A percentile compares a stretch with the other conserved stretches of the same genome.
Evolutionary conservation across 1,140 invertebrate genomes (phyloP).

Genomic region (Drosophila pachea): DNA sequence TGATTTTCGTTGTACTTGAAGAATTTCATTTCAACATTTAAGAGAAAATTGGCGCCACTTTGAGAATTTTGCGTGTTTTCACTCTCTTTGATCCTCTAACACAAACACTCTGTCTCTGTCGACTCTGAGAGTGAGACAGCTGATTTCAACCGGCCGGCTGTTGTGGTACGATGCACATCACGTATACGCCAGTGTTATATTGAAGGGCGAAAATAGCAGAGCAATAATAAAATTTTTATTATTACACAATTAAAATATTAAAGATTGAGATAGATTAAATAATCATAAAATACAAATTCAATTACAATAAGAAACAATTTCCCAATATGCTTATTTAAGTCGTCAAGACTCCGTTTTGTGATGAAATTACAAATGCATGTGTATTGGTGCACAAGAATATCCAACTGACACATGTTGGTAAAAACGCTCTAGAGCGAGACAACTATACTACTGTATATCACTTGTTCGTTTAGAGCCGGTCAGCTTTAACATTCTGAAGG

Average conservation of each 20-base stretch:
- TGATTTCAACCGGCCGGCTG: conserved; percentile 25
- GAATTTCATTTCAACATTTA: too few species aligned
- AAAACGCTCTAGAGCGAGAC: conserved; percentile 47
- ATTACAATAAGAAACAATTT: too few species aligned
- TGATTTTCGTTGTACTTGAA: neutral
- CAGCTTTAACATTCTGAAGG: conserved; percentile 3
- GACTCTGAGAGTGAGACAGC: conserved; percentile 21
- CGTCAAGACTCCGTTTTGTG: conserved; percentile 47
- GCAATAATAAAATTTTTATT: too few species aligned
- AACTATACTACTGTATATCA: conserved; percentile 4
- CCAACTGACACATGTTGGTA: conserved; percentile 32
- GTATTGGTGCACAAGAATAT: conserved; percentile 58
- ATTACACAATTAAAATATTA: neutral
- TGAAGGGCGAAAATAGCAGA: too few species aligned
- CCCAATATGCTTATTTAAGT: neutral
- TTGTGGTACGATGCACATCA: conserved; percentile 16
- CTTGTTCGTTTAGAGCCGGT: conserved; percentile 53
- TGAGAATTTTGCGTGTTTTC: conserved; percentile 3
- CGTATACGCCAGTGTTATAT: conserved; percentile 47
- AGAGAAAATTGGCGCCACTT: conserved; percentile 15
- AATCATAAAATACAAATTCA: too few species aligned
- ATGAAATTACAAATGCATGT: conserved; percentile 53
- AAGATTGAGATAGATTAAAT: too few species aligned
- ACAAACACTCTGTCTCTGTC: neutral
- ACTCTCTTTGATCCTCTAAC: neutral